A percentile compares a stretch with the other conserved stretches of the same genome.
phyloP scores from a whole-genome alignment of 2,888 invertebrate genomes.

The Therioaphis trifolii region DNA sequence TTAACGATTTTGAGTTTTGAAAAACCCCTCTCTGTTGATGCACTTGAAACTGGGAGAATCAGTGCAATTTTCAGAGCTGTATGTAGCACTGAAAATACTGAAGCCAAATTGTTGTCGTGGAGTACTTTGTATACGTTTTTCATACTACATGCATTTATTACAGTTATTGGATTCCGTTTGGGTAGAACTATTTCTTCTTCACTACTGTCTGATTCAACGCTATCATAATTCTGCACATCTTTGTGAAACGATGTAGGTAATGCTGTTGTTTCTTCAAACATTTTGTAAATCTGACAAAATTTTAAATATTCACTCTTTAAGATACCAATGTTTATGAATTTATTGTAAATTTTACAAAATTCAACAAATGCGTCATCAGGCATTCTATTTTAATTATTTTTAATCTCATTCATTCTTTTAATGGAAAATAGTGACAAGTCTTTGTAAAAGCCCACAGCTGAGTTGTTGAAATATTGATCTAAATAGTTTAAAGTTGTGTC shows the following conservation, averaged over 20 bases:
- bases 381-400: constrained; percentile 27
- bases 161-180: not conserved
- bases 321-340: constrained; percentile 25
- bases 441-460: constrained; percentile 18
- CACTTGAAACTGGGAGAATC: constrained; percentile 32
- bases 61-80: constrained; percentile 33
- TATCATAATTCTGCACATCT: constrained; percentile 11
- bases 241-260: constrained; percentile 23
- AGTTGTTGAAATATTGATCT: constrained; percentile 34
- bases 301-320: constrained; percentile 34
- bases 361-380: constrained; percentile 26
- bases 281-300: constrained; percentile 37
- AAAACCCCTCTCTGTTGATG: constrained; percentile 30
- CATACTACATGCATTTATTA: constrained; percentile 32
- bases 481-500: constrained; percentile 34
- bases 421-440: constrained; percentile 37
- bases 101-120: constrained; percentile 21
- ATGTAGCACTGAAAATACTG: constrained; percentile 12
- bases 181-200: constrained; percentile 32
- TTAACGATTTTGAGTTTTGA: constrained; percentile 40
- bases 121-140: constrained; percentile 23
- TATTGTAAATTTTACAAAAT: constrained; percentile 36
- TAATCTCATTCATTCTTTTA: constrained; percentile 37
- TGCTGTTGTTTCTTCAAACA: constrained; percentile 32
- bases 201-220: constrained; percentile 16